phyloP scores from a whole-genome alignment of 2,797 vertebrate species.

The Anabas testudineus region DNA sequence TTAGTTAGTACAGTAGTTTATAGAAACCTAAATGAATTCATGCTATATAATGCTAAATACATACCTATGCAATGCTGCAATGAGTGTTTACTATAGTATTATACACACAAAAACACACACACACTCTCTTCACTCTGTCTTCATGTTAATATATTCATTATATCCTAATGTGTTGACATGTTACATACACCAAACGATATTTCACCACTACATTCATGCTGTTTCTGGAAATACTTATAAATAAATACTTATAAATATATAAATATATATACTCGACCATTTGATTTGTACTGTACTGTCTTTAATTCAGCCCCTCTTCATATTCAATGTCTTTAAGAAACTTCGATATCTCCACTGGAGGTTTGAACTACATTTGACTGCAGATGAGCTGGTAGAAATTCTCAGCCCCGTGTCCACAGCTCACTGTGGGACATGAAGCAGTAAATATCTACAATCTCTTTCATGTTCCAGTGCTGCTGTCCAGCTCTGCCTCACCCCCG shows the following conservation, averaged over 20 bases:
- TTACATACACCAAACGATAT: background rate
- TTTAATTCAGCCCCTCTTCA: background rate
- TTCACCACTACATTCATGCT: background rate
- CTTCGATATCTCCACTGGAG: background rate
- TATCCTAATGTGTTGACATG: too few relatives aligned
- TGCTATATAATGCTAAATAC: too few relatives aligned
- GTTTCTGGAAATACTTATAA: background rate
- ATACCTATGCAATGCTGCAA: too few relatives aligned
- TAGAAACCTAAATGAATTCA: too few relatives aligned
- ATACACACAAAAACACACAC: too few relatives aligned
- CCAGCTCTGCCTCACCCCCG: background rate
- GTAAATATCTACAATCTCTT: constrained; percentile 33
- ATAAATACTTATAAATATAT: too few relatives aligned
- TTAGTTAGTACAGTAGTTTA: too few relatives aligned
- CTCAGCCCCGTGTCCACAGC: constrained; percentile 11
- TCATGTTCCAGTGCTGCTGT: constrained; percentile 27
- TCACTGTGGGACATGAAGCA: constrained; percentile 27
- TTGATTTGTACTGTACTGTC: background rate
- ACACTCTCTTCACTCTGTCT: too few relatives aligned
- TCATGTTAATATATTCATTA: too few relatives aligned
- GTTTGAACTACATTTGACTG: constrained; percentile 34
- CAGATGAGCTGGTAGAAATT: constrained; percentile 18
- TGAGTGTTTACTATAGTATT: too few relatives aligned
- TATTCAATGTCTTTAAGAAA: background rate
- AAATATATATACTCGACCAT: background rate